These are phyloP conservation scores for Cavia porcellus DNA, from an alignment of 2,113 vertebrate genomes.

Conservation along the genomic window DNA sequence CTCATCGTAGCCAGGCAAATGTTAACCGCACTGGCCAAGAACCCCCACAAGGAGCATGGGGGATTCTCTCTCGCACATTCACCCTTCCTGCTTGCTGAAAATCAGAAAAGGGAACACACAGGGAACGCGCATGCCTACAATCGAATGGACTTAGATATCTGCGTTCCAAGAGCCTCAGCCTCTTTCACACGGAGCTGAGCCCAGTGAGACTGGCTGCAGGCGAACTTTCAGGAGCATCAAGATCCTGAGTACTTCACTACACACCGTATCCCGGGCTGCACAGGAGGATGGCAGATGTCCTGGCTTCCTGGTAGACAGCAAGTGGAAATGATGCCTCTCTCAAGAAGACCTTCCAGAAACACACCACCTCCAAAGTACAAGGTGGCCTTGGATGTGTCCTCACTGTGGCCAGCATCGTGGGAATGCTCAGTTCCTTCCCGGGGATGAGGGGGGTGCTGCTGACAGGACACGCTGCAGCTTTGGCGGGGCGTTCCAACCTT, in stretches of 20 bases:
- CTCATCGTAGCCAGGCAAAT: background rate
- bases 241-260: background rate
- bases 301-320: background rate
- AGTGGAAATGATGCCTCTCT: background rate
- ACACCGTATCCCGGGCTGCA: background rate
- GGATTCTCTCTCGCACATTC: background rate
- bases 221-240: background rate
- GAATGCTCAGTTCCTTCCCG: background rate
- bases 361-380: background rate
- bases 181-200: background rate
- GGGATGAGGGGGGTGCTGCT: background rate
- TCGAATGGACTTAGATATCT: background rate
- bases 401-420: background rate
- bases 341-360: background rate
- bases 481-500: background rate
- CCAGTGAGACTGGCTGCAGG: background rate
- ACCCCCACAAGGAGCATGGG: background rate
- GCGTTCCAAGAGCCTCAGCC: background rate
- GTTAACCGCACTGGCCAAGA: background rate
- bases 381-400: background rate
- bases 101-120: background rate
- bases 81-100: background rate
- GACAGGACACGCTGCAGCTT: background rate
- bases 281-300: background rate
- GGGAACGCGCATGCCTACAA: no score